phyloP scores from a whole-genome alignment of 2,797 vertebrate species.

The Poecilia picta region DNA sequence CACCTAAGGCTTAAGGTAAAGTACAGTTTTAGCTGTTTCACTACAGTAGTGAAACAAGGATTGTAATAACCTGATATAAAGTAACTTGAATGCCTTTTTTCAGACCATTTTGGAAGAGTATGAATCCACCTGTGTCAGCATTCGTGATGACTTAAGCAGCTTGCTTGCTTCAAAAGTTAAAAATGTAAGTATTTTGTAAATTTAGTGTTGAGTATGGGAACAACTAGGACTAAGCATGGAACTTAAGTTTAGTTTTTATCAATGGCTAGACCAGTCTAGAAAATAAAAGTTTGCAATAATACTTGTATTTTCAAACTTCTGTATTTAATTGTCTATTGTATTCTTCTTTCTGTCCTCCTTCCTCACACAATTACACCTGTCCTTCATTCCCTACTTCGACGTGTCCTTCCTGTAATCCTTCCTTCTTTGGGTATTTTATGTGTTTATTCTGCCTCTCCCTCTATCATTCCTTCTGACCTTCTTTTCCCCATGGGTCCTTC shows the following conservation, averaged over 20 bases:
- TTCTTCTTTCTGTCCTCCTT: background rate
- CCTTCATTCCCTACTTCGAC: background rate
- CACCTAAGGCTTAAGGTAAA: slow-evolving; percentile 81
- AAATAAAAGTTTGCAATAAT: background rate
- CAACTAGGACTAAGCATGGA: background rate
- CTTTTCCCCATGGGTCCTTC: background rate
- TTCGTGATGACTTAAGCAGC: slow-evolving; percentile 75
- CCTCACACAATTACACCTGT: background rate
- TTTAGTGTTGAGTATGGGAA: background rate
- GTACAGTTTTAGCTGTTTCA: background rate
- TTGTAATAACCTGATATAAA: background rate
- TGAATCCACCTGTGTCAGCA: slow-evolving; percentile 76
- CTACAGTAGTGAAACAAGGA: background rate
- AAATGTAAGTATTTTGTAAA: slow-evolving; percentile 68
- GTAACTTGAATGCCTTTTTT: slow-evolving; percentile 29
- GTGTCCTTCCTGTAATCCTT: background rate
- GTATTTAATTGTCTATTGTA: background rate
- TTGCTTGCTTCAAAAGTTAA: slow-evolving; percentile 82
- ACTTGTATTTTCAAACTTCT: background rate
- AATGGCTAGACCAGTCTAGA: background rate
- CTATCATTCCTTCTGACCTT: background rate
- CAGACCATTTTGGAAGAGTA: slow-evolving; percentile 82
- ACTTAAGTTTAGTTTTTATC: background rate
- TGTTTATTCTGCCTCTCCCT: background rate
- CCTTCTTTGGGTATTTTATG: background rate